Evolutionary conservation across 2,888 invertebrate species (phyloP).

Genomic region (Achlya flavicornis): DNA sequence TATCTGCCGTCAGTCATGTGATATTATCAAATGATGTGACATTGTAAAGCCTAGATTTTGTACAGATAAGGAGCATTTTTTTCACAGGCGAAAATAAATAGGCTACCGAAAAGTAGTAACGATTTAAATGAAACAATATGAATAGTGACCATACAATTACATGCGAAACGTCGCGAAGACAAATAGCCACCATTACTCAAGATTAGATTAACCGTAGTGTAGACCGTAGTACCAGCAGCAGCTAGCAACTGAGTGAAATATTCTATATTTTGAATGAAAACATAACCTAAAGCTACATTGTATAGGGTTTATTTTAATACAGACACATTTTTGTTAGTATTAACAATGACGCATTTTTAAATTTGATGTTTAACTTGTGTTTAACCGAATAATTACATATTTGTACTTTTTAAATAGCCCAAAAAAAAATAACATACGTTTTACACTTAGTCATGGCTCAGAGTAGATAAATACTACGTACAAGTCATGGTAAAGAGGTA

Average conservation of each 20-base stretch:
- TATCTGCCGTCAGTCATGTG: background rate
- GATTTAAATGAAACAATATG: slow-evolving; percentile 35
- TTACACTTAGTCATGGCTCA: too few species aligned
- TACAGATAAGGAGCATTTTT: background rate
- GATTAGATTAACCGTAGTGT: slow-evolving; percentile 53
- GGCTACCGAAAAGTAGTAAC: background rate
- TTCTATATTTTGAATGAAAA: background rate
- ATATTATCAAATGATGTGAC: background rate
- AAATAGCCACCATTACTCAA: slow-evolving; percentile 68
- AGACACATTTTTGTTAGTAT: too few species aligned
- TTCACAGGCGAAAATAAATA: background rate
- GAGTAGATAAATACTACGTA: too few species aligned
- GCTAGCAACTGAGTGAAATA: background rate
- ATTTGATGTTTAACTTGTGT: too few species aligned
- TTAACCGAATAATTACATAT: too few species aligned
- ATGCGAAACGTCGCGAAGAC: slow-evolving; percentile 58
- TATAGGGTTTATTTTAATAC: background rate
- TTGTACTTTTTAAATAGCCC: too few species aligned
- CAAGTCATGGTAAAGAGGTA: too few species aligned
- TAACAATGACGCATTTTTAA: too few species aligned
- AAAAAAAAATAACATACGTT: too few species aligned
- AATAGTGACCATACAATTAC: slow-evolving; percentile 61
- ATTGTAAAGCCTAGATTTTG: slow-evolving; percentile 1
- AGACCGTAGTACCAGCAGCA: slow-evolving; percentile 13
- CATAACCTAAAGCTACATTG: background rate